These are phyloP conservation scores for Paedocypris micromegethes DNA, from an alignment of 2,797 vertebrate species.

Conservation along the genomic window DNA sequence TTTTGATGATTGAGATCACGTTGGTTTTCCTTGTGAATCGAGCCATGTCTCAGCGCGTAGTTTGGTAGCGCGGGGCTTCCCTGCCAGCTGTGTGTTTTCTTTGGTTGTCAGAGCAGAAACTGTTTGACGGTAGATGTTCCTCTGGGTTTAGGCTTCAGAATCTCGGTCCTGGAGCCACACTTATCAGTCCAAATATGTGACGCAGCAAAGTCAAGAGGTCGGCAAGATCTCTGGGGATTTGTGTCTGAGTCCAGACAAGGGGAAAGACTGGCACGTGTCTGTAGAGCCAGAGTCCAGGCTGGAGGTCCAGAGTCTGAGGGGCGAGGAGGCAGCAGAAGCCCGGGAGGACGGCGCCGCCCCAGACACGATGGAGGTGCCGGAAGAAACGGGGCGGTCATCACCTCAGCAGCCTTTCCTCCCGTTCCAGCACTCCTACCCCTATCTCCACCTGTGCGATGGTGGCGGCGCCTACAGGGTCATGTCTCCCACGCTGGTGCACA, in stretches of 20 bases:
- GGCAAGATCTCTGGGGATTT: conserved; percentile 83
- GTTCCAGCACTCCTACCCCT: conserved; percentile 91
- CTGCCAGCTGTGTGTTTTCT: conserved; percentile 38
- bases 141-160: conserved; percentile 85
- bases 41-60: conserved; percentile 12
- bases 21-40: conserved; percentile 22
- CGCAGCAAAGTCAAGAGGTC: conserved; percentile 82
- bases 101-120: conserved; percentile 44
- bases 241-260: conserved; percentile 80
- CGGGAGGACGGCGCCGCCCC: conserved; percentile 74
- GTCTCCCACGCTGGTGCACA: conserved; percentile 92
- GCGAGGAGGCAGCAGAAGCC: conserved; percentile 66
- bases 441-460: conserved; percentile 91
- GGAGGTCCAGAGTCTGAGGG: conserved; percentile 79
- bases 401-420: conserved; percentile 95
- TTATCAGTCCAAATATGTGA: conserved; percentile 88
- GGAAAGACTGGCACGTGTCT: conserved; percentile 79
- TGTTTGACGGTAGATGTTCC: conserved; percentile 64
- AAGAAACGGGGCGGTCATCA: conserved; percentile 74
- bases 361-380: conserved; percentile 69
- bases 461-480: conserved; percentile 86
- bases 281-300: conserved; percentile 67
- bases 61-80: conserved; percentile 43
- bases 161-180: conserved; percentile 86
- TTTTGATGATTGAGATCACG: conserved; percentile 34